Evolutionary conservation across 2,113 vertebrate genomes (phyloP).

Genomic region (Urocitellus parryii): DNA sequence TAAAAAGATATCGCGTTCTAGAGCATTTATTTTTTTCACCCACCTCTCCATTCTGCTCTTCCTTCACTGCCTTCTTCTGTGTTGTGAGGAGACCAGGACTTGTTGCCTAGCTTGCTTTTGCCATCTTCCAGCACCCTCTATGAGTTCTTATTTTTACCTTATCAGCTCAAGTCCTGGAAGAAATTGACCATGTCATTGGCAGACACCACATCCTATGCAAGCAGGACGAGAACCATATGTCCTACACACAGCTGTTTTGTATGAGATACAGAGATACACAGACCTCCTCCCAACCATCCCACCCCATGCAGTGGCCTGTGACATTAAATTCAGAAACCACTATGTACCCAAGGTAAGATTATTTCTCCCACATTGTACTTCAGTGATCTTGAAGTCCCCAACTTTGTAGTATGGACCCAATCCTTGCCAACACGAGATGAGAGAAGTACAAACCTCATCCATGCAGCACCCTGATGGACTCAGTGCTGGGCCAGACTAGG

Average conservation of each 20-base stretch:
- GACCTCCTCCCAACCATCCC: neutral
- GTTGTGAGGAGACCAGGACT: too few species aligned
- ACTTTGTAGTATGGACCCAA: neutral
- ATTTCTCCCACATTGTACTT: neutral
- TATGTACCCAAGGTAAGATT: neutral
- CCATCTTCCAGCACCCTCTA: too few species aligned
- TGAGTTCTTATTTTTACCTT: neutral
- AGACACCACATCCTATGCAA: neutral
- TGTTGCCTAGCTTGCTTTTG: too few species aligned
- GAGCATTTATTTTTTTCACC: too few species aligned
- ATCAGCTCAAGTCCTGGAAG: neutral
- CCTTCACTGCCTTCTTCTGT: too few species aligned
- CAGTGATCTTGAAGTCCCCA: neutral
- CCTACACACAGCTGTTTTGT: neutral
- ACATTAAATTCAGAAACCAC: constrained; percentile 5
- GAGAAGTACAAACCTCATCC: too few species aligned
- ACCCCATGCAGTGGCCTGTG: neutral
- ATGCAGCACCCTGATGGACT: neutral
- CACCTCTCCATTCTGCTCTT: too few species aligned
- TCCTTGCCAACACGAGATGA: neutral
- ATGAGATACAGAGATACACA: constrained; percentile 1
- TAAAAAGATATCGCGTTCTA: too few species aligned
- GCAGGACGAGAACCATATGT: neutral
- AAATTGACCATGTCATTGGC: neutral
- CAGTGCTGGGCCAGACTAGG: neutral